Conservation (phyloP, 1,140 invertebrate genomes). For the Galendromus occidentalis region DNA sequence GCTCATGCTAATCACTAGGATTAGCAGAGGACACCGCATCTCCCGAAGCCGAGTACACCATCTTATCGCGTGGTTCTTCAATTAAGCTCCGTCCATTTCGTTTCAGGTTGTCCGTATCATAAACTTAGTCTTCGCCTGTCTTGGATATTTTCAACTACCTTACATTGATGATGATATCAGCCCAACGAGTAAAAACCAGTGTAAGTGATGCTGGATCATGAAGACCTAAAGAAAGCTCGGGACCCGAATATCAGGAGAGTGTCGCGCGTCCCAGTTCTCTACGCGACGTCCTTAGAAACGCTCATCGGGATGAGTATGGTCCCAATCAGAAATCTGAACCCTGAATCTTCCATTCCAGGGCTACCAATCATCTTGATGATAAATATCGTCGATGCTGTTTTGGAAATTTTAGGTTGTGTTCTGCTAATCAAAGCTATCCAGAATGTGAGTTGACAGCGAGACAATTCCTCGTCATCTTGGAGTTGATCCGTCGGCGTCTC, state of each 20-base stretch:
- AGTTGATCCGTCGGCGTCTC: background rate
- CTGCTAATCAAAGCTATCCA: background rate
- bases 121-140: constrained; percentile 6
- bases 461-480: no score
- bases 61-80: no score
- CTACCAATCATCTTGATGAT: background rate
- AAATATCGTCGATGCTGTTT: background rate
- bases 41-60: no score
- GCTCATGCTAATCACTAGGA: no score
- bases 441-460: background rate
- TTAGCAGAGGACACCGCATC: no score
- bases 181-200: background rate
- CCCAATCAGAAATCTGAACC: no score
- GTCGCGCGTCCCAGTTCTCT: no score
- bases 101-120: constrained; percentile 4
- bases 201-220: background rate
- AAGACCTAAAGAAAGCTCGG: background rate
- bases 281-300: no score
- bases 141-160: background rate
- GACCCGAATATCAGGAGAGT: no score
- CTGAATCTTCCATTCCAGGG: background rate
- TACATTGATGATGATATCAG: background rate
- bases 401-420: constrained; percentile 10
- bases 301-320: no score
- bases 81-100: no score